Conservation (phyloP, 2,888 invertebrate species). For the Leptarthrus brevirostris region DNA sequence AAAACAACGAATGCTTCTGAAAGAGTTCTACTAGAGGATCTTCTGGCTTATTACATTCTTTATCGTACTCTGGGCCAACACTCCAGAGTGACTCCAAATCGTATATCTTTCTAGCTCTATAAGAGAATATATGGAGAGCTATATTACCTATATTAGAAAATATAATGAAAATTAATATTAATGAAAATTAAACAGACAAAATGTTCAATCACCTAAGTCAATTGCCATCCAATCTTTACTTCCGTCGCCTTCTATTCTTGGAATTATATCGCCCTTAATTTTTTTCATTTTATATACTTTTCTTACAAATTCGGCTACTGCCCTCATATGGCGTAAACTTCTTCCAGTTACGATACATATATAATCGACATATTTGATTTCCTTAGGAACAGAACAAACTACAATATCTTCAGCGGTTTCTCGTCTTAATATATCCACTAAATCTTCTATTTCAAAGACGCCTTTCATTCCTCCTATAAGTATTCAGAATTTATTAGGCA, state of each 20-base stretch:
- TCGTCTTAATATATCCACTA: slow-evolving; percentile 78
- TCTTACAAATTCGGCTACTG: slow-evolving; percentile 79
- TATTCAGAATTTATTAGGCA: too few species aligned
- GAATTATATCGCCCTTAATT: slow-evolving; percentile 72
- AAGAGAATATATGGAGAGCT: slow-evolving; percentile 87
- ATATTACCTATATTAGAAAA: slow-evolving; percentile 86
- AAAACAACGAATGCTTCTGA: slow-evolving; percentile 74
- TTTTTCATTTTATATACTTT: slow-evolving; percentile 82
- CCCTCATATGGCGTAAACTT: slow-evolving; percentile 79
- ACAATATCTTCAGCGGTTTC: slow-evolving; percentile 86
- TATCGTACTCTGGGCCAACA: slow-evolving; percentile 84
- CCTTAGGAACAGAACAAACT: slow-evolving; percentile 79
- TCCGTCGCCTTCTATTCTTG: slow-evolving; percentile 81
- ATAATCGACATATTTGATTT: slow-evolving; percentile 84
- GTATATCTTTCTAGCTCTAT: slow-evolving; percentile 76
- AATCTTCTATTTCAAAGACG: slow-evolving; percentile 89
- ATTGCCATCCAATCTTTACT: slow-evolving; percentile 88
- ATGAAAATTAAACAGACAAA: slow-evolving; percentile 21
- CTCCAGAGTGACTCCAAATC: slow-evolving; percentile 94
- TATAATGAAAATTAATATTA: background rate
- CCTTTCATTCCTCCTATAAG: slow-evolving; percentile 83
- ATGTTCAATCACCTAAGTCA: slow-evolving; percentile 78
- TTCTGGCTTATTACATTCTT: slow-evolving; percentile 72
- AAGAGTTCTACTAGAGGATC: slow-evolving; percentile 75
- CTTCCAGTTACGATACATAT: slow-evolving; percentile 83